Base-by-base conservation (phyloP, 2,888 invertebrate genomes). In the Daptonema setosum region DNA sequence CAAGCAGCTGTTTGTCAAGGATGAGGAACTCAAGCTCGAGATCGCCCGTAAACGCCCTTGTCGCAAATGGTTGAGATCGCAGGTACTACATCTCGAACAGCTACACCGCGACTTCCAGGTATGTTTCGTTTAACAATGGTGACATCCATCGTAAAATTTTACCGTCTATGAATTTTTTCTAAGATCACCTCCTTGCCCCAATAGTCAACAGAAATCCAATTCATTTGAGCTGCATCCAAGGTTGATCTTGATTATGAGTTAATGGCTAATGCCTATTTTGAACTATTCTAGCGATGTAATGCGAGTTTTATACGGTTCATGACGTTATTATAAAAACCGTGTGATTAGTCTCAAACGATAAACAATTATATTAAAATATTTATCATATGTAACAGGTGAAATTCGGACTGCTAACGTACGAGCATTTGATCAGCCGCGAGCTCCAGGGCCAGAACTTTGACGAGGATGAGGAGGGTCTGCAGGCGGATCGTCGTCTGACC, bases 11-110 rank as follows among this genome's bases (percentile, higher is more conserved):
- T 83, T 97, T 62, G 90, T 90, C 63, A 83, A 85, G 67, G 95
- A 97, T 70, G 83, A 93, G 56, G 87, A 88, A 67, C 76, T 97
- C 56, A 97, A 97, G 75, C 71, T 81, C 65, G 72, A 83, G 52
- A 90, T 97, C 62, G 84, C 93, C 2, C 78, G 78, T 64, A 83
- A 84, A 61, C 79, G 95, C 56, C 91, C 93, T 2, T 87, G 91
- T 70, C 82, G 83, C 2, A 76, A 81, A 59, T 95, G 93, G 91
- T 79, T 97, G 26, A 64, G 61, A 29, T 66, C 59, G n/a, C 63
- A 66, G 47, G 60, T 68, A 26, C 60, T 70, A 52, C 65, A 67
- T 57, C 54, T 70, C 59, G 69, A 70, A 53, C 63, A 67, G 30
- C 58, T 69, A 53, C 60, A 64, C 25, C 66, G 67, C 57, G 69